phyloP scores from a whole-genome alignment of 2,888 invertebrate species.

The Cryptosula pallasiana region DNA sequence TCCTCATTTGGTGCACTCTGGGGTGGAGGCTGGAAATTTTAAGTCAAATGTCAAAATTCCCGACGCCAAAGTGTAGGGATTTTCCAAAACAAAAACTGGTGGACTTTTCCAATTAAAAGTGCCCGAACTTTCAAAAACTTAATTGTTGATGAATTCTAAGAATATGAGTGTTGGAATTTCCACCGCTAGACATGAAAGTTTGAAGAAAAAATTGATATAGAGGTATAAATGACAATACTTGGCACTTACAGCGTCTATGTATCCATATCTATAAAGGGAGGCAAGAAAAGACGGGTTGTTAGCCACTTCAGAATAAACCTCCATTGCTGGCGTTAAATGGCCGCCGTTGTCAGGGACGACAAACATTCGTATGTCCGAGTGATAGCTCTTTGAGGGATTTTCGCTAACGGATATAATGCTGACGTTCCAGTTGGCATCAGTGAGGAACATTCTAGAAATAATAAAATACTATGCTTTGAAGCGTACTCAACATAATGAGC shows the following conservation, averaged over 20 bases:
- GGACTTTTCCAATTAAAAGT: too few relatives aligned
- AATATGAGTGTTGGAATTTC: too few relatives aligned
- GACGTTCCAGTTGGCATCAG: not conserved
- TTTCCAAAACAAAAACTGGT: too few relatives aligned
- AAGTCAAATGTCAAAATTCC: too few relatives aligned
- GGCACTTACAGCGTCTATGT: not conserved
- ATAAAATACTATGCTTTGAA: too few relatives aligned
- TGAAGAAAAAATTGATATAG: too few relatives aligned
- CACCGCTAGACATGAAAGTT: too few relatives aligned
- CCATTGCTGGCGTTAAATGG: not conserved
- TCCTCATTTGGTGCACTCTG: not conserved
- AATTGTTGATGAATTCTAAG: too few relatives aligned
- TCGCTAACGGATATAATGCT: not conserved
- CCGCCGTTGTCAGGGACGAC: not conserved
- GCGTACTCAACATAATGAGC: too few relatives aligned
- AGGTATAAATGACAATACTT: not conserved
- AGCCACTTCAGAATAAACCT: not conserved
- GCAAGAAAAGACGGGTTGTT: not conserved
- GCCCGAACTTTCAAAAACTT: too few relatives aligned
- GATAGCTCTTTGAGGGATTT: not conserved
- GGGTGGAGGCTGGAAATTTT: not conserved
- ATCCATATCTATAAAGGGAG: not conserved
- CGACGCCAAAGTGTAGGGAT: too few relatives aligned
- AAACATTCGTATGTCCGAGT: not conserved
- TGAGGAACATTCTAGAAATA: conserved; percentile 11